These are phyloP conservation scores for Zaprionus bogoriensis DNA, from an alignment of 2,888 invertebrate species.

Conservation along the genomic window DNA sequence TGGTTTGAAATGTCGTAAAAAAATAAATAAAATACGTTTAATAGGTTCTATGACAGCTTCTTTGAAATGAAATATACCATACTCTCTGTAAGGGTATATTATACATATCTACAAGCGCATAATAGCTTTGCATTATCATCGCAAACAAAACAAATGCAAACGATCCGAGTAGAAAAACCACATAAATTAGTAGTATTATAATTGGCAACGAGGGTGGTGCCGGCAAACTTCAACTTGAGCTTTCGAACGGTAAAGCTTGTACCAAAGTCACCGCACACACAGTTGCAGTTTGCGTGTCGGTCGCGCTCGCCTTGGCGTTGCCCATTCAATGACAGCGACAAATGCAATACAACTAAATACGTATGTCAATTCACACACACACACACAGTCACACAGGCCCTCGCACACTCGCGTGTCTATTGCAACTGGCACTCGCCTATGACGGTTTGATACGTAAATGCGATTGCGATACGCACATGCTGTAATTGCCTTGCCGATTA, in stretches of 20 bases:
- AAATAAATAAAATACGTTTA: no score
- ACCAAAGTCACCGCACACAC: slow-evolving; percentile 41
- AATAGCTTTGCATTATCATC: neutral
- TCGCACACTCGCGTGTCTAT: slow-evolving; percentile 19
- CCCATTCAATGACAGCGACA: slow-evolving; percentile 59
- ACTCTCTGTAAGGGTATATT: no score
- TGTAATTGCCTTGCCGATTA: slow-evolving; percentile 8
- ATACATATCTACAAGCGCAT: no score
- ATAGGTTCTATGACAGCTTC: no score
- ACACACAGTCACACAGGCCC: neutral
- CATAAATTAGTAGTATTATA: slow-evolving; percentile 10
- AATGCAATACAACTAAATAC: slow-evolving; percentile 24
- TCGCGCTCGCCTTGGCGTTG: no score
- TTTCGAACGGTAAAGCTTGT: slow-evolving; percentile 44
- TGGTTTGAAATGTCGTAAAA: no score
- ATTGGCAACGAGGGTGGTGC: slow-evolving; percentile 7
- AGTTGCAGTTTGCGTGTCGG: slow-evolving; percentile 31
- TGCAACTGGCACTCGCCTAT: slow-evolving; percentile 31
- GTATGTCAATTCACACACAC: neutral
- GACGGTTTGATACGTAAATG: slow-evolving; percentile 14
- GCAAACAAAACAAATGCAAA: neutral
- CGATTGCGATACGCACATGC: slow-evolving; percentile 4
- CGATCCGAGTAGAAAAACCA: neutral
- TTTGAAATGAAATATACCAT: no score
- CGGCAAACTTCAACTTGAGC: slow-evolving; percentile 55